Percentiles rank a stretch among this genome's conserved stretches.
phyloP scores from a whole-genome alignment of 1,140 invertebrate genomes.

The Cherax destructor region DNA sequence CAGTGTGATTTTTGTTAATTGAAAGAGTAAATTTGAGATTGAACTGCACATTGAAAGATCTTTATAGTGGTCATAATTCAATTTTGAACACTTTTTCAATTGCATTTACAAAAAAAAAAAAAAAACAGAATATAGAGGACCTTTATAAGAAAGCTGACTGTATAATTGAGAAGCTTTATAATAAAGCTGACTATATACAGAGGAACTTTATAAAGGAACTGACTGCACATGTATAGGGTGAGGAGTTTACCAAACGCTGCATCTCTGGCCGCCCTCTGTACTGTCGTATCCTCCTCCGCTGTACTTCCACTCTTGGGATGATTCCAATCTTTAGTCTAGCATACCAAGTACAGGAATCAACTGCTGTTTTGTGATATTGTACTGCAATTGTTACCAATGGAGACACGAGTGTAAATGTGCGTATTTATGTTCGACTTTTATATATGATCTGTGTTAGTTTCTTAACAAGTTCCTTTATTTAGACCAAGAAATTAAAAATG shows the following conservation, averaged over 20 bases:
- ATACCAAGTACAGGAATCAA: conserved; percentile 26
- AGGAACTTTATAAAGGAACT: too few relatives aligned
- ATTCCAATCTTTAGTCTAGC: not conserved
- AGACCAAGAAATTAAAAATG: not conserved
- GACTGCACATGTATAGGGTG: too few relatives aligned
- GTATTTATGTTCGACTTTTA: conserved; percentile 3
- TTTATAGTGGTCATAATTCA: too few relatives aligned
- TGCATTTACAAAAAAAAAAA: too few relatives aligned
- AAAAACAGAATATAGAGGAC: too few relatives aligned
- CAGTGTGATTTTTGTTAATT: too few relatives aligned
- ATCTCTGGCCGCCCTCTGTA: not conserved
- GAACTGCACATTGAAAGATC: too few relatives aligned
- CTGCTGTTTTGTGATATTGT: conserved; percentile 33
- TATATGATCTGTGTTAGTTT: conserved; percentile 12
- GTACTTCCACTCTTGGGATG: conserved; percentile 11
- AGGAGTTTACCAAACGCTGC: not conserved
- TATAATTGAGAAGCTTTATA: too few relatives aligned
- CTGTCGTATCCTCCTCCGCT: not conserved
- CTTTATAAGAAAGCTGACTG: too few relatives aligned
- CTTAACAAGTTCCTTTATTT: not conserved
- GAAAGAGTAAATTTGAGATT: too few relatives aligned
- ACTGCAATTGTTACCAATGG: conserved; percentile 26
- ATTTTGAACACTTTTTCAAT: too few relatives aligned
- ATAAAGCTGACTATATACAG: too few relatives aligned
- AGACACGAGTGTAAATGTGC: conserved; percentile 25